phyloP scores from a whole-genome alignment of 64 coral and sea anemone genomes.

The Catalaphyllia jardinei region DNA sequence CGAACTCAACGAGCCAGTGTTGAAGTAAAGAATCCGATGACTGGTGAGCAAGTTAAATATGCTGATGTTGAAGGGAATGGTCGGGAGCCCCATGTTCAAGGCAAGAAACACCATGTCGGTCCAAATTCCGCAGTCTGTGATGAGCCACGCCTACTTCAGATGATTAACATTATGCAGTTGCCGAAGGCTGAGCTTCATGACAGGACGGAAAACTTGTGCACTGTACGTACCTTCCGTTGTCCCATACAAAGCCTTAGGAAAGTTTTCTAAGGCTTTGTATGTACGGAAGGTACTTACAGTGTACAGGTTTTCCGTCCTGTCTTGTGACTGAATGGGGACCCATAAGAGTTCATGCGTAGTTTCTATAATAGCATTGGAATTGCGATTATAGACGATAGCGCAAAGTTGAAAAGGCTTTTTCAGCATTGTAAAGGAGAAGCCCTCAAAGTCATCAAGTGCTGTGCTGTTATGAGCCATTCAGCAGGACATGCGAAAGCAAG shows the following conservation, averaged over 20 bases:
- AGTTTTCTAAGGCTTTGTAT: too few species aligned
- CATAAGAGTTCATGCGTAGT: slow-evolving; percentile 27
- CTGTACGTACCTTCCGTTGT: too few species aligned
- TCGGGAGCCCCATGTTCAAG: too few species aligned
- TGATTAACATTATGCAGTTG: slow-evolving; percentile 30
- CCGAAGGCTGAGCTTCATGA: slow-evolving; percentile 44
- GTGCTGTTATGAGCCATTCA: neutral
- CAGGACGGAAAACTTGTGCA: too few species aligned
- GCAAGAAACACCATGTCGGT: neutral
- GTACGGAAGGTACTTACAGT: too few species aligned
- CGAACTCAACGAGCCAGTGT: too few species aligned
- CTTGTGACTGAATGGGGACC: slow-evolving; percentile 34
- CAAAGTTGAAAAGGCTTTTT: slow-evolving; percentile 48
- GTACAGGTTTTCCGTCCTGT: too few species aligned
- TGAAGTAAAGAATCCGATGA: too few species aligned
- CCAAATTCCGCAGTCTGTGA: slow-evolving; percentile 6
- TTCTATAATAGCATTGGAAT: slow-evolving; percentile 27
- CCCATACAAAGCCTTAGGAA: too few species aligned
- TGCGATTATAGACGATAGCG: neutral
- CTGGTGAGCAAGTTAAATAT: too few species aligned
- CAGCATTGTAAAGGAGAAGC: slow-evolving; percentile 41
- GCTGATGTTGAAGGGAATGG: too few species aligned
- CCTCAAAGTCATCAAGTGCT: slow-evolving; percentile 29
- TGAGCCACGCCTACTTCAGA: slow-evolving; percentile 29
- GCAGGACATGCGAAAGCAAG: neutral